Conservation (phyloP, 92 coral and sea anemone genomes). For the Porites cylindrica region DNA sequence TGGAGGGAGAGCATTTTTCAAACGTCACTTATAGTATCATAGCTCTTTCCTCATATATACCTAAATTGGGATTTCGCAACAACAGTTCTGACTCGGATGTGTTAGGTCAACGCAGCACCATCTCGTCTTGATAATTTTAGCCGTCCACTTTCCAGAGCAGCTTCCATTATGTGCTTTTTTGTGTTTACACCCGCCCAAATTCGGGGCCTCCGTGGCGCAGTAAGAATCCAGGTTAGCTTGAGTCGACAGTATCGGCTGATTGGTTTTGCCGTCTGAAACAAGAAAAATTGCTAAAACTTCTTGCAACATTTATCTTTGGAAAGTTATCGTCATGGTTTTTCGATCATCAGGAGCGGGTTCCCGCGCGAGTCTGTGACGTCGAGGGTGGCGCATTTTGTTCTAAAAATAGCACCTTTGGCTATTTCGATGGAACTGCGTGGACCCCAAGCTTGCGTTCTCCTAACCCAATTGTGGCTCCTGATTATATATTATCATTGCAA, state of each 20-base stretch:
- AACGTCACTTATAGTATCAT: no score
- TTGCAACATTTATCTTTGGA: background rate
- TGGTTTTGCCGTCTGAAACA: background rate
- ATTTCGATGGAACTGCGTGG: no score
- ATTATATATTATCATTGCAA: no score
- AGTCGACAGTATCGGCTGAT: background rate
- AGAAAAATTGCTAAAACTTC: no score
- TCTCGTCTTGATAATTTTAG: background rate
- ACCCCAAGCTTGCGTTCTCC: no score
- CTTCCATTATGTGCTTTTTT: background rate
- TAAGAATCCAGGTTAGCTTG: background rate
- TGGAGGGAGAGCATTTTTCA: no score
- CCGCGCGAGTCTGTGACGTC: no score
- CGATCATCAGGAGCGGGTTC: no score
- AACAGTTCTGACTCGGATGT: conserved; percentile 1
- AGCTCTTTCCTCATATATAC: no score
- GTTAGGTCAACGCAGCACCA: conserved; percentile 10
- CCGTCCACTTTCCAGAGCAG: conserved; percentile 1
- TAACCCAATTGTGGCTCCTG: no score
- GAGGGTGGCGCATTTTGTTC: no score
- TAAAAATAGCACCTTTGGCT: no score
- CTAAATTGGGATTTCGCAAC: conserved; percentile 10
- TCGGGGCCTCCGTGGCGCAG: background rate
- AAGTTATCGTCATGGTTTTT: background rate
- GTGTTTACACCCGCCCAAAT: background rate